Base-by-base conservation (phyloP, 2,888 invertebrate species). In the Elgonia sp. region DNA sequence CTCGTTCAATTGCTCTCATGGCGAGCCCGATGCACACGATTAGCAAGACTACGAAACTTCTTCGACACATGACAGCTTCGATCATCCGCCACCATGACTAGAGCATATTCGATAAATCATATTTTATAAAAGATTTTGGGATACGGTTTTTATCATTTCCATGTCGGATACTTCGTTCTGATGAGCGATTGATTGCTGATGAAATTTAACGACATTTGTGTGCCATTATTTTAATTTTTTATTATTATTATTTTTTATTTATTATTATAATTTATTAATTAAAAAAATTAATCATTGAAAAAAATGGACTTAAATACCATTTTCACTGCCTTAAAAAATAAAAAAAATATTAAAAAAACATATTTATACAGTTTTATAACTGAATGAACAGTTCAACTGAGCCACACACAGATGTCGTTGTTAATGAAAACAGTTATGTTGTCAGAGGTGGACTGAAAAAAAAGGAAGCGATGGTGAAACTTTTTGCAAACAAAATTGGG, bases 11-110 rank as follows among this genome's bases (percentile, higher is more conserved):
- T 87, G 89, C 86, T 90, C 91, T 90, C 89, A 92, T 87, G 89
- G 90, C 88, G 87, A 93, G 90, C 91, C 93, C 94, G 90, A 93
- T 91, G 89, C 93, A 92, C 89, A 93, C 75, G 91, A 93, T 91
- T 90, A 93, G 92, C 79, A 92, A 92, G 83, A 92, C 92, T 89
- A 93, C 80, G 91, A 94, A 91, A 92, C 93, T 91, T 91, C 93
- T 92, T 92, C 90, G 93, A 92, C 91, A 92, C 90, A 93, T 90
- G 89, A 90, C 85, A 89, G 92, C 91, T 90, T 91, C 91, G 88
- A 93, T 91, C 92, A 90, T 92, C 93, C 91, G 92, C 93, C 93
- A 92, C 91, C 91, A 89, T 89, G 93, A 93, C 93, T 94, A 92
- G 90, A 92, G 91, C 89, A 73, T 29, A 92, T 91, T 92, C 82